phyloP scores from a whole-genome alignment of 2,797 vertebrate species.

The Okamejei kenojei region DNA sequence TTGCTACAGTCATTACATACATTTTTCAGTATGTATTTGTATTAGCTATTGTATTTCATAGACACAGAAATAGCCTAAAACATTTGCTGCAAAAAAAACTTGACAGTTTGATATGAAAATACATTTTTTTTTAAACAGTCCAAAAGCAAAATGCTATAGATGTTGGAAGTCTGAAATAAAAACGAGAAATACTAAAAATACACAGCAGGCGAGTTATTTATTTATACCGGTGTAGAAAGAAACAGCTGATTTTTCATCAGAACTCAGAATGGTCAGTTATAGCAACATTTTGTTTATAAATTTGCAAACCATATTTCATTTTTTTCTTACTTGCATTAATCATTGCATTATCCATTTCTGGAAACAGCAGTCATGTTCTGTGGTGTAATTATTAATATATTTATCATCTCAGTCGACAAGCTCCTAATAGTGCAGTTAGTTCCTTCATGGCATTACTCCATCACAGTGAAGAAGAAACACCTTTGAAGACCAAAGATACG shows the following conservation, averaged over 20 bases:
- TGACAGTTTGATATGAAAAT: not conserved
- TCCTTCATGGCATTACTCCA: constrained; percentile 50
- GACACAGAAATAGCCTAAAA: not conserved
- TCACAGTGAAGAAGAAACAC: constrained; percentile 56
- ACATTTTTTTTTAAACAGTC: not conserved
- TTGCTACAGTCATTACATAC: not conserved
- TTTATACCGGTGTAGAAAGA: too few relatives aligned
- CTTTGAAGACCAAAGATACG: constrained; percentile 65
- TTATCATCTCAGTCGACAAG: constrained; percentile 45
- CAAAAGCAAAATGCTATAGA: too few relatives aligned
- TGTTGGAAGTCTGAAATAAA: too few relatives aligned
- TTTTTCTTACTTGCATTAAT: not conserved
- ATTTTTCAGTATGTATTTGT: not conserved
- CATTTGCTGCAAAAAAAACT: not conserved
- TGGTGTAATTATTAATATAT: not conserved
- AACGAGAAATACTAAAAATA: too few relatives aligned
- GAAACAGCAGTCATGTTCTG: not conserved
- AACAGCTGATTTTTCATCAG: too few relatives aligned
- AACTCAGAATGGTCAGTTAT: too few relatives aligned
- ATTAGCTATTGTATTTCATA: not conserved
- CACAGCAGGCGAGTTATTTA: too few relatives aligned
- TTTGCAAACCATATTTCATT: not conserved
- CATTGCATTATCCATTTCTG: not conserved
- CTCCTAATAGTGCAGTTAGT: constrained; percentile 42
- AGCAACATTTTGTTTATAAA: too few relatives aligned